Evolutionary conservation across 2,888 invertebrate species (phyloP).

Genomic region (Drosophila paranaensis): DNA sequence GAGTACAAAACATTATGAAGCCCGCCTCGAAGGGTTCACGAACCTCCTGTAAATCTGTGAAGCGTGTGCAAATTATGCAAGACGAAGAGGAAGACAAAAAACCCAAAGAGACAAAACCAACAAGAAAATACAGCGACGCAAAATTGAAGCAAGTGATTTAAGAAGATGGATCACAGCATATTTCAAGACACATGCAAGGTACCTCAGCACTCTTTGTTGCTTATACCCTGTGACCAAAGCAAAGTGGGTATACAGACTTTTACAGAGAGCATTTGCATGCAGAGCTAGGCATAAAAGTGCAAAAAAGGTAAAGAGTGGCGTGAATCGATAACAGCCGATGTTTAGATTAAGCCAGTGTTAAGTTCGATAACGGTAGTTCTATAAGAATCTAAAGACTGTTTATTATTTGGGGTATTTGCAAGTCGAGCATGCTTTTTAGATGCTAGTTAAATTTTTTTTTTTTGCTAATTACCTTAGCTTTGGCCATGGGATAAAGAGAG

Average conservation of each 20-base stretch:
- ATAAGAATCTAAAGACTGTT: not conserved
- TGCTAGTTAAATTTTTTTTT: not conserved
- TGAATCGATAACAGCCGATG: not conserved
- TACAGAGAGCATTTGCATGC: not conserved
- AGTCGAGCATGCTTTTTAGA: not conserved
- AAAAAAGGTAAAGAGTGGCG: too few species aligned
- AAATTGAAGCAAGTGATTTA: conserved; percentile 53
- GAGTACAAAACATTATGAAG: conserved; percentile 25
- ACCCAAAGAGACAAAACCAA: conserved; percentile 1
- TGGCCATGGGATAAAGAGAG: conserved; percentile 31
- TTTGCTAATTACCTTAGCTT: conserved; percentile 50
- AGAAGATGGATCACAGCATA: conserved; percentile 38
- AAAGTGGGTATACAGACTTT: not conserved
- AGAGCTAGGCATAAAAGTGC: too few species aligned
- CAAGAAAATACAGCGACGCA: conserved; percentile 29
- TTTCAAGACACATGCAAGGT: conserved; percentile 11
- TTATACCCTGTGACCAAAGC: not conserved
- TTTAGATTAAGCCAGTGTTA: not conserved
- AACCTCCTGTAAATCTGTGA: conserved; percentile 56
- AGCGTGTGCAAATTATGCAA: conserved; percentile 77
- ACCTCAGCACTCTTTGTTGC: conserved; percentile 1
- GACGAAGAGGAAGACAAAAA: conserved; percentile 19
- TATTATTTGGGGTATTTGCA: not conserved
- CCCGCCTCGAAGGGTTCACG: conserved; percentile 46
- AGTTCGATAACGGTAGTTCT: not conserved